Evolutionary conservation across 1,140 invertebrate species (phyloP), one percentile per base, ranked within the genome.

Genomic region (Drosophila mayri): DNA sequence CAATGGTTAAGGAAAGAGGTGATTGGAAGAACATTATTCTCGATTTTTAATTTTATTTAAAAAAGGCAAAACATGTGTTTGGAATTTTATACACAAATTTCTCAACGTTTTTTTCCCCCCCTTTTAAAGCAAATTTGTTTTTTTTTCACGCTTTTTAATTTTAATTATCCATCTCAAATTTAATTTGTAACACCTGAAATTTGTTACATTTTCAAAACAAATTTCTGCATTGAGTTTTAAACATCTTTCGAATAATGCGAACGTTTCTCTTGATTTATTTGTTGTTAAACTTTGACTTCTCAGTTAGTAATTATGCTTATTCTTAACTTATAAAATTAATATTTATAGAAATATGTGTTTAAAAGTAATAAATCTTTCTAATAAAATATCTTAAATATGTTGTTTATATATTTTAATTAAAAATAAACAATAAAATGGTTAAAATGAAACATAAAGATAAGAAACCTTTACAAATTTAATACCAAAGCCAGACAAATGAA

Each of bases 211-310:
- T 35, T 5, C 0, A 3, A 28, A 7, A 14, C 2, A 12, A 0
- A 43, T 16, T 35, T 3, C 20, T 8, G 1, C 9, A 9, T 35
- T 4, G 12, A 12, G 28, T 30, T 67, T 0, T 5, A n/a, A 43
- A 6, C 5, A 4, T 14, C 4, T 16, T 14, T 18, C 4, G 1
- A 22, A 30, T 28, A 54, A 70, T 55, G 64, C 20, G n/a, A 46
- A 20, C 28, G 11, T 47, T 68, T 18, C 25, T 71, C 2, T 4
- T 38, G 32, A 11, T 38, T 8, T 40, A 38, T 40, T 57, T 58
- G 20, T 35, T 70, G 38, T 14, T 71, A 1, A 71, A 47, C 35
- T 71, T 71, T 58, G 64, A 68, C 25, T 70, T 71, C 14, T 68
- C 63, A 18, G 41, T 70, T 8, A 67, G 40, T 18, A 67, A 46